Conservation (phyloP, 2,797 vertebrate genomes). For the Takifugu ocellatus region DNA sequence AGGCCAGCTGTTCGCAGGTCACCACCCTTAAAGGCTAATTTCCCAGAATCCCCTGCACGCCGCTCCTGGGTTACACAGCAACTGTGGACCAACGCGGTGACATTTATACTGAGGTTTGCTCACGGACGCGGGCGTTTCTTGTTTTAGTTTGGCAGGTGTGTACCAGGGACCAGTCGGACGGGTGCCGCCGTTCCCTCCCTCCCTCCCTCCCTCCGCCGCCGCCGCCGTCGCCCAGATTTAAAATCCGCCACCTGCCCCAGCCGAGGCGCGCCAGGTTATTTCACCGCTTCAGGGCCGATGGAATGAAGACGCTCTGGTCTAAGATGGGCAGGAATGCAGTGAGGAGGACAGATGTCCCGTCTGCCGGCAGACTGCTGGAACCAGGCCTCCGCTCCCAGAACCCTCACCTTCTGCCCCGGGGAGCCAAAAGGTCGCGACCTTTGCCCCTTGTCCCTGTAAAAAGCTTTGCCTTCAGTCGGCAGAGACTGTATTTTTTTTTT, state of each 20-base stretch:
- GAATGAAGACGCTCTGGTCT: conserved; percentile 55
- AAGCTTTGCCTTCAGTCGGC: conserved; percentile 59
- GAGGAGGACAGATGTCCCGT: conserved; percentile 57
- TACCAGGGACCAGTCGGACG: conserved; percentile 62
- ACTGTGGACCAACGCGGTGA: conserved; percentile 20
- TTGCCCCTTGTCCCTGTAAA: conserved; percentile 73
- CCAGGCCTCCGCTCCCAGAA: conserved; percentile 64
- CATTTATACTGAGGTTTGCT: background rate
- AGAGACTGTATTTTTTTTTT: conserved; percentile 40
- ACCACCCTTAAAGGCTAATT: conserved; percentile 15
- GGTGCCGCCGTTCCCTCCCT: conserved; percentile 4
- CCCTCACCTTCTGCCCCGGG: conserved; percentile 63
- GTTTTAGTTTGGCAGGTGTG: conserved; percentile 27
- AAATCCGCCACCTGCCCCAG: conserved; percentile 51
- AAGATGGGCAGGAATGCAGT: conserved; percentile 73
- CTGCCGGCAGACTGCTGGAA: conserved; percentile 68
- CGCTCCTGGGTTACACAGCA: conserved; percentile 10
- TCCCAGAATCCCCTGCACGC: conserved; percentile 43
- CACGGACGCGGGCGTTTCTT: too few species aligned
- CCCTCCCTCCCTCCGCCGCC: conserved; percentile 8
- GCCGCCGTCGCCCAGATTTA: conserved; percentile 40
- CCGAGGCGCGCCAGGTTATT: conserved; percentile 39
- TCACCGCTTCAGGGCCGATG: conserved; percentile 25
- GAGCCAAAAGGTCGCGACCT: conserved; percentile 55
- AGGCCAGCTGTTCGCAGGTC: conserved; percentile 16